Base-by-base conservation (phyloP, 2,888 invertebrate species). In the Cantharis rustica region DNA sequence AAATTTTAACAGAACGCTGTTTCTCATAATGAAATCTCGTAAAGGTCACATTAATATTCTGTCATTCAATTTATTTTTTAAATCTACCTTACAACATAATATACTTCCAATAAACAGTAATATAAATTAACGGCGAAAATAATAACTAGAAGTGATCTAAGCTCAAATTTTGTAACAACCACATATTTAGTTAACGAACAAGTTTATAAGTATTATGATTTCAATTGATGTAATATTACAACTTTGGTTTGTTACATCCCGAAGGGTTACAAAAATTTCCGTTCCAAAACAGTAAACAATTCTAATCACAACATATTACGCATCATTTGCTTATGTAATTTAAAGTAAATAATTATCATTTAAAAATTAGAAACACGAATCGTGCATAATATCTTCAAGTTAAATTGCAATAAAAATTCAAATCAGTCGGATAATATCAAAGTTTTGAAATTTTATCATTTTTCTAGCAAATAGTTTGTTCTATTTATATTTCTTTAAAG, bases 41-140 rank as follows among this genome's bases (percentile, higher is more conserved):
- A 77, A 77, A 77, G 73, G 77, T 74, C 74, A 77, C 77, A 74
- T 77, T 77, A 77, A 74, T 74, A 77, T 74, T 71, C 74, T 66
- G 68, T 68, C 69, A 61, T 70, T 47, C 47, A 47, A 47, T 47
- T 66, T 66, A 66, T 16, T 66, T 66, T 66, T 66, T 66, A 20
- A 66, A 23, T 66, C 64, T 23, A 23, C 47, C 64, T 66, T 66
- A 66, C 17, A 66, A 66, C 64, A 16, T 63, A 17, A 63, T 31
- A 31, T 3, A 63, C 16, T 17, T 63, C 16, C 10, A 63, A 63
- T 63, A 63, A 63, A 63, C 17, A 63, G 17, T 16, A 17, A 66
- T 66, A 20, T 23, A 11, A 64, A 20, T 66, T 20, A 17, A 66
- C 17, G 16, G 16, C 17, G 10, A 20, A 66, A 66, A 20, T 66